Evolutionary conservation across 1,140 invertebrate genomes (phyloP).

Genomic region (Saccostrea echinata): DNA sequence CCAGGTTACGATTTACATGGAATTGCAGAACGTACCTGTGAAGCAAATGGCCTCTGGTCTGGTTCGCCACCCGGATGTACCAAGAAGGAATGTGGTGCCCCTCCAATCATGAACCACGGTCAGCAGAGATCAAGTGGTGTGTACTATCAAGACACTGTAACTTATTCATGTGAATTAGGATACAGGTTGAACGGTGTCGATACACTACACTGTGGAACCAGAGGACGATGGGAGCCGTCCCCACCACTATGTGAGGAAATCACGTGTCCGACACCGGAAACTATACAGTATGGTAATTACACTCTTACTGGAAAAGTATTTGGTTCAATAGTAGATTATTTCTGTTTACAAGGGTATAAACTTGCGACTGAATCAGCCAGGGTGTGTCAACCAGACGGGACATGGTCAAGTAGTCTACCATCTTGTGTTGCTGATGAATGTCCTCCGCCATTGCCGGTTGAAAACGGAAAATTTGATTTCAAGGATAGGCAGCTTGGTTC

Average conservation of each 20-base stretch:
- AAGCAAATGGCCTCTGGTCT: slow-evolving; percentile 77
- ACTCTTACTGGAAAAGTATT: neutral
- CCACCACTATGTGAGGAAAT: slow-evolving; percentile 59
- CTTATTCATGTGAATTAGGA: slow-evolving; percentile 58
- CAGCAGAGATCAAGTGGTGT: slow-evolving; percentile 55
- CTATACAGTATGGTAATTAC: slow-evolving; percentile 37
- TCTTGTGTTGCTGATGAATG: slow-evolving; percentile 61
- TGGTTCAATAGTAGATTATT: slow-evolving; percentile 62
- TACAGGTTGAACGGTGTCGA: slow-evolving; percentile 52
- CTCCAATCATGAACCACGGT: slow-evolving; percentile 69
- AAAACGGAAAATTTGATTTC: slow-evolving; percentile 66
- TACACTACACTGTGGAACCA: slow-evolving; percentile 64
- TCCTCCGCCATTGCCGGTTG: slow-evolving; percentile 52
- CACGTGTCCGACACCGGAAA: slow-evolving; percentile 53
- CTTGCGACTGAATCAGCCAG: slow-evolving; percentile 80
- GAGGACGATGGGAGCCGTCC: slow-evolving; percentile 69
- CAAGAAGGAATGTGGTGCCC: slow-evolving; percentile 65
- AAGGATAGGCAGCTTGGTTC: slow-evolving; percentile 68
- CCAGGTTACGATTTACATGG: slow-evolving; percentile 79
- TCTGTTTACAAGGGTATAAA: slow-evolving; percentile 87
- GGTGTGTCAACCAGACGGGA: slow-evolving; percentile 60
- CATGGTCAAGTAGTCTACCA: slow-evolving; percentile 67
- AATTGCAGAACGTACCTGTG: slow-evolving; percentile 71
- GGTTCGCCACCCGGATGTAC: slow-evolving; percentile 74
- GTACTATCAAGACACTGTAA: slow-evolving; percentile 63